A percentile compares a stretch with the other conserved stretches of the same genome.
Evolutionary conservation across 2,797 vertebrate species (phyloP).

Genomic region (Myripristis murdjan): DNA sequence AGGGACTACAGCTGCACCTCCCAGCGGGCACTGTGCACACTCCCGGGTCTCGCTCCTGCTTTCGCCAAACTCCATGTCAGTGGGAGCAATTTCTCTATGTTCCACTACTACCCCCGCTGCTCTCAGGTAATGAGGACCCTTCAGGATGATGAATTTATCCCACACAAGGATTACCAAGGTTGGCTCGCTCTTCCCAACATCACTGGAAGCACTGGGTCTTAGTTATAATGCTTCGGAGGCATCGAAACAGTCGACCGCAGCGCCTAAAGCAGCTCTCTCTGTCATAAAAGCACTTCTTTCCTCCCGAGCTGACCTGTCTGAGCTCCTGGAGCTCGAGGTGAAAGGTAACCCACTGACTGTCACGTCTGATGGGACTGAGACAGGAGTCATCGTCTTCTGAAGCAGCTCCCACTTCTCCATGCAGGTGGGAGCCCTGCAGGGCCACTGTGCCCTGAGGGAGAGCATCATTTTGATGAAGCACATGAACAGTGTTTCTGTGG

Average conservation of each 20-base stretch:
- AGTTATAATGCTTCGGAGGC: slow-evolving; percentile 16
- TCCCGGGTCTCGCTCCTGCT: background rate
- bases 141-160: slow-evolving; percentile 34
- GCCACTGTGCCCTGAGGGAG: slow-evolving; percentile 15
- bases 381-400: background rate
- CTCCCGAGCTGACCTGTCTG: slow-evolving; percentile 5
- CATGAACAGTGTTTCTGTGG: background rate
- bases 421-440: slow-evolving; percentile 14
- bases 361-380: background rate
- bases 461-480: slow-evolving; percentile 12
- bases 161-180: slow-evolving; percentile 21
- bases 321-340: background rate
- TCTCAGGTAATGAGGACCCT: background rate
- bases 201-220: slow-evolving; percentile 30
- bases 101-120: slow-evolving; percentile 9
- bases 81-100: slow-evolving; percentile 20
- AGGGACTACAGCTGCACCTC: slow-evolving; percentile 13
- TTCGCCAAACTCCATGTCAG: slow-evolving; percentile 23
- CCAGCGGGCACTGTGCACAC: slow-evolving; percentile 1
- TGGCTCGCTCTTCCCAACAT: background rate
- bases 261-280: no score
- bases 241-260: slow-evolving; percentile 8
- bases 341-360: slow-evolving; percentile 1
- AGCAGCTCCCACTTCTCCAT: slow-evolving; percentile 15
- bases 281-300: background rate